Evolutionary conservation across 2,888 invertebrate genomes (phyloP).

Genomic region (Leptinotarsa rubiginosa): DNA sequence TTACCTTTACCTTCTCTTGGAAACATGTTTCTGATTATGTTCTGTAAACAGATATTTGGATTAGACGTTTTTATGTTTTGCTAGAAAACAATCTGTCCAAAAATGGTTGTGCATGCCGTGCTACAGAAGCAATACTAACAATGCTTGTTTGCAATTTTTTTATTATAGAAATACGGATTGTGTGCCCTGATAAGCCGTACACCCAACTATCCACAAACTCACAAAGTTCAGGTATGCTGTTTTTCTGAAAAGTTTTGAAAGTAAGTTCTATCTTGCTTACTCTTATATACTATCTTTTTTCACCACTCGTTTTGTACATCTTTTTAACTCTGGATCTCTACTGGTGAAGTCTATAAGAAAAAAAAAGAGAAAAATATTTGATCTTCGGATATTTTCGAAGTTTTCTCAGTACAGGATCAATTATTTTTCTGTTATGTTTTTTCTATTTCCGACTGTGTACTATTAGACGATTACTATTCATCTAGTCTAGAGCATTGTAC

Average conservation of each 20-base stretch:
- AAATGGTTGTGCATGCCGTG: constrained; percentile 52
- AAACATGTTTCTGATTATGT: too few relatives aligned
- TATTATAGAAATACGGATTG: constrained; percentile 79
- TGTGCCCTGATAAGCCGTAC: constrained; percentile 81
- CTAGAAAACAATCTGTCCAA: constrained; percentile 47
- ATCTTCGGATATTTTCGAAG: neutral
- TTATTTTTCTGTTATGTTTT: constrained; percentile 9
- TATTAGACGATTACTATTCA: neutral
- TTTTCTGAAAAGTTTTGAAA: constrained; percentile 31
- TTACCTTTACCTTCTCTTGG: too few relatives aligned
- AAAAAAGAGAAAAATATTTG: constrained; percentile 3
- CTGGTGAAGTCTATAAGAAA: neutral
- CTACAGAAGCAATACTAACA: constrained; percentile 63
- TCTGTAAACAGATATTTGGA: neutral
- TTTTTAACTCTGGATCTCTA: constrained; percentile 1
- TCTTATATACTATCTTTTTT: neutral
- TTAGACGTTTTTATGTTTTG: neutral
- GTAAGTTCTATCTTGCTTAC: constrained; percentile 26
- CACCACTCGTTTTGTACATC: constrained; percentile 10
- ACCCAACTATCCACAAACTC: constrained; percentile 81
- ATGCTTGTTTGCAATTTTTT: constrained; percentile 63
- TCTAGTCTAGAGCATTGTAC: constrained; percentile 18
- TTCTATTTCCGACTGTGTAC: constrained; percentile 1
- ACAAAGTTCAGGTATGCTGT: constrained; percentile 76
- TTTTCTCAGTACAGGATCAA: neutral